A percentile compares a stretch with the other conserved stretches of the same genome.
These are phyloP conservation scores for Kryptopterus vitreolus DNA, from an alignment of 2,797 vertebrate species.

Conservation along the genomic window DNA sequence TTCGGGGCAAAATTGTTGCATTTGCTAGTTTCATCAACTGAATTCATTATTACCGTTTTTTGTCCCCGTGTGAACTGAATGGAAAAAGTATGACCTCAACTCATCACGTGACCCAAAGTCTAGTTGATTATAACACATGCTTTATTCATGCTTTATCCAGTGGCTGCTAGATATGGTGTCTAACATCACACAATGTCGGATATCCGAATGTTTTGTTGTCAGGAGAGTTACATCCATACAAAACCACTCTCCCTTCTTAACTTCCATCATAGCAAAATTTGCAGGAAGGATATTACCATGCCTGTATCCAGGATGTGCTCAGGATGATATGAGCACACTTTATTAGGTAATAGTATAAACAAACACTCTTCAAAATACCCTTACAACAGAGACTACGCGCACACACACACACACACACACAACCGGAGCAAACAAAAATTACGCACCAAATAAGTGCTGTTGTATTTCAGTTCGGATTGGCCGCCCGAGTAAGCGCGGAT, in stretches of 20 bases:
- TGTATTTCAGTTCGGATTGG: not conserved
- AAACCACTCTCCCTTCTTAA: too few relatives aligned
- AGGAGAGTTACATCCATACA: conserved; percentile 2
- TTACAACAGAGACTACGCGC: not conserved
- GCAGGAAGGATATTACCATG: not conserved
- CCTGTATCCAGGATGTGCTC: not conserved
- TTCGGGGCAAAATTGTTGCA: too few relatives aligned
- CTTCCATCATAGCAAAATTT: not conserved
- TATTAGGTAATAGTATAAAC: not conserved
- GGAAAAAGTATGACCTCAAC: too few relatives aligned
- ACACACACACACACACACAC: not conserved
- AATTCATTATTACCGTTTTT: too few relatives aligned
- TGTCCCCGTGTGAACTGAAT: too few relatives aligned
- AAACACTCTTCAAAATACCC: not conserved
- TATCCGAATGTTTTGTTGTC: too few relatives aligned
- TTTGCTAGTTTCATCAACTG: too few relatives aligned
- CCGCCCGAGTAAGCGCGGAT: conserved; percentile 22
- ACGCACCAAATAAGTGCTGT: not conserved
- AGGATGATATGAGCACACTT: not conserved
- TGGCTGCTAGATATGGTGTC: too few relatives aligned
- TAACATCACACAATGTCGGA: too few relatives aligned
- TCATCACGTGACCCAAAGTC: too few relatives aligned
- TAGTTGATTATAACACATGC: too few relatives aligned
- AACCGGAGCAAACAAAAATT: not conserved
- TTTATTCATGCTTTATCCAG: too few relatives aligned